phyloP scores from a whole-genome alignment of 2,113 vertebrate genomes.

The Chinchilla lanigera region DNA sequence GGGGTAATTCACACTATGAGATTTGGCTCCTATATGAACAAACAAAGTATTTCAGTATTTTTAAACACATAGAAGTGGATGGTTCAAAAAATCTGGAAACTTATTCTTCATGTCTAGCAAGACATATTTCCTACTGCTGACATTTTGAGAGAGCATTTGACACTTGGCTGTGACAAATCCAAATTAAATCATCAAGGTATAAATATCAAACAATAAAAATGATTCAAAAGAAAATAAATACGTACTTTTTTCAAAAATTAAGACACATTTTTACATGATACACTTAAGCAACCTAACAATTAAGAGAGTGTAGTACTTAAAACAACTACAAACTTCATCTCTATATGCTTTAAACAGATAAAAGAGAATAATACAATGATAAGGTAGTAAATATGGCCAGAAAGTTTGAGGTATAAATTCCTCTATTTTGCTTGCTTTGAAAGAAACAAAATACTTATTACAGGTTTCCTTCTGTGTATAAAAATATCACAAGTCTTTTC shows the following conservation, averaged over 20 bases:
- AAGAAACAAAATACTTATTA: slow-evolving; percentile 89
- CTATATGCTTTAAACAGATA: slow-evolving; percentile 80
- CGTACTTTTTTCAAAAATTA: slow-evolving; percentile 81
- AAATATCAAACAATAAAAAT: slow-evolving; percentile 86
- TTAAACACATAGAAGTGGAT: slow-evolving; percentile 25
- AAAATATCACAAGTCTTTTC: slow-evolving; percentile 88
- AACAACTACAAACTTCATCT: slow-evolving; percentile 82
- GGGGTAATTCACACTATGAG: slow-evolving; percentile 32
- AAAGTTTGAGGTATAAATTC: slow-evolving; percentile 87
- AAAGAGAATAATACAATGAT: slow-evolving; percentile 84
- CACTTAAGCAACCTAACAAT: slow-evolving; percentile 83
- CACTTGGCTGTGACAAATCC: slow-evolving; percentile 86
- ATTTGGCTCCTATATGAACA: slow-evolving; percentile 59
- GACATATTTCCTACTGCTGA: slow-evolving; percentile 66
- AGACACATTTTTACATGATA: slow-evolving; percentile 84
- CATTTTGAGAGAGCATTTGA: slow-evolving; percentile 82
- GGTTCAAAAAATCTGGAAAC: slow-evolving; percentile 61
- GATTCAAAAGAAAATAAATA: slow-evolving; percentile 88
- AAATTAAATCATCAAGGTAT: slow-evolving; percentile 85
- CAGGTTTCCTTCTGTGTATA: slow-evolving; percentile 87
- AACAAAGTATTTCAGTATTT: slow-evolving; percentile 44
- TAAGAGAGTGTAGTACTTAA: slow-evolving; percentile 80
- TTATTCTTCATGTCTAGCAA: slow-evolving; percentile 65
- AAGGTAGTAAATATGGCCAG: slow-evolving; percentile 87
- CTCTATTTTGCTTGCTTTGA: slow-evolving; percentile 85